phyloP scores from a whole-genome alignment of 2,113 vertebrate species.

The Epinephelus fuscoguttatus region DNA sequence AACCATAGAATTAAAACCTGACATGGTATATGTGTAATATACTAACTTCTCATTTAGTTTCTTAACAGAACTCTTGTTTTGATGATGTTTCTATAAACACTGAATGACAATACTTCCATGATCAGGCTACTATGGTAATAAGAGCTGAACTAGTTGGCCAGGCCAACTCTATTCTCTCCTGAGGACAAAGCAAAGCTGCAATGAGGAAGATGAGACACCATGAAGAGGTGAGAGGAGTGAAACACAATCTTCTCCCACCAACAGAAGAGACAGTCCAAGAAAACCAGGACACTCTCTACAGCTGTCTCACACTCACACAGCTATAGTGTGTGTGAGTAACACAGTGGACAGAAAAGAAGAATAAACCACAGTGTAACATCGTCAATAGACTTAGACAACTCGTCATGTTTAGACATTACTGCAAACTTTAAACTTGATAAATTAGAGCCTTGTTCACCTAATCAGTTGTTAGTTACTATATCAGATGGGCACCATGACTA shows the following conservation, averaged over 20 bases:
- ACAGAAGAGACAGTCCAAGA: constrained; percentile 11
- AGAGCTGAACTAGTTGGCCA: constrained; percentile 1
- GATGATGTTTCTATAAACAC: constrained; percentile 10
- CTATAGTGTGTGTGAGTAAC: not conserved
- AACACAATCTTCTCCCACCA: constrained; percentile 26
- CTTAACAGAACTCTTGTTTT: constrained; percentile 4
- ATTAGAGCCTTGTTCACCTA: not conserved
- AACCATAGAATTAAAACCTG: not conserved
- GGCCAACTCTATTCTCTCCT: not conserved
- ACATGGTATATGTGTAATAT: no score
- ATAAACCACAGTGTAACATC: not conserved
- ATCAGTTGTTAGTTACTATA: not conserved
- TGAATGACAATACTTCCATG: not conserved
- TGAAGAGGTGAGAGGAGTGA: constrained; percentile 26
- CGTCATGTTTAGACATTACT: not conserved
- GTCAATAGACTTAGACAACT: not conserved
- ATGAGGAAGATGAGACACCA: constrained; percentile 27
- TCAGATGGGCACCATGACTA: not conserved
- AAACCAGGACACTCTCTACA: not conserved
- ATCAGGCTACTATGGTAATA: not conserved
- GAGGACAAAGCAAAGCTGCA: constrained; percentile 43
- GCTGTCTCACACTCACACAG: not conserved
- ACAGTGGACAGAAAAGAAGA: not conserved
- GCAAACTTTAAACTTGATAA: not conserved
- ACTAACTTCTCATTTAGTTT: not conserved